Conservation (phyloP, 2,888 invertebrate genomes). For the Harpagoxenus sublaevis region DNA sequence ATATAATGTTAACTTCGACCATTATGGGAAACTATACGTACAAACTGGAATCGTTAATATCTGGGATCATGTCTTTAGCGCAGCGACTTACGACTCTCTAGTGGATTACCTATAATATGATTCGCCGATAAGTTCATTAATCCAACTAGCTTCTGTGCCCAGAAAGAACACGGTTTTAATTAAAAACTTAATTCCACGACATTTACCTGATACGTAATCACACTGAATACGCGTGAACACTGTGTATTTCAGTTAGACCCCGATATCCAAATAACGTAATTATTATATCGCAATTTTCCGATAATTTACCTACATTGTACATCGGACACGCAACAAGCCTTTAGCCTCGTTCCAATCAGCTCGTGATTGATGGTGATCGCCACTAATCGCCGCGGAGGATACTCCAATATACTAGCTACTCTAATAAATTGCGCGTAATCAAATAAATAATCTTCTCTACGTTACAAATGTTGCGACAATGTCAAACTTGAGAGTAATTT, state of each 20-base stretch:
- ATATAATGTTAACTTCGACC: not conserved
- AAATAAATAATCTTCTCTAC: not conserved
- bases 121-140: constrained; percentile 63
- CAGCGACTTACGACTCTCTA: constrained; percentile 29
- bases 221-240: not conserved
- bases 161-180: constrained; percentile 56
- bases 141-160: constrained; percentile 33
- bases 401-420: not conserved
- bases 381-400: not conserved
- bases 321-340: not conserved
- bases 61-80: constrained; percentile 32
- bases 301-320: constrained; percentile 4
- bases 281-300: constrained; percentile 16
- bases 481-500: not conserved
- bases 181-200: constrained; percentile 48
- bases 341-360: constrained; percentile 5
- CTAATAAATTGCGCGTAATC: constrained; percentile 15
- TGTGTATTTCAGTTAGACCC: not conserved
- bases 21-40: constrained; percentile 23
- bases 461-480: not conserved
- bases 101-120: constrained; percentile 48
- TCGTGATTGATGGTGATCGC: constrained; percentile 27
- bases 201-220: not conserved
- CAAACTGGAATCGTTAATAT: constrained; percentile 34
- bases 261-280: constrained; percentile 14